Conservation (phyloP, 2,797 vertebrate genomes). For the Acanthis flammea region DNA sequence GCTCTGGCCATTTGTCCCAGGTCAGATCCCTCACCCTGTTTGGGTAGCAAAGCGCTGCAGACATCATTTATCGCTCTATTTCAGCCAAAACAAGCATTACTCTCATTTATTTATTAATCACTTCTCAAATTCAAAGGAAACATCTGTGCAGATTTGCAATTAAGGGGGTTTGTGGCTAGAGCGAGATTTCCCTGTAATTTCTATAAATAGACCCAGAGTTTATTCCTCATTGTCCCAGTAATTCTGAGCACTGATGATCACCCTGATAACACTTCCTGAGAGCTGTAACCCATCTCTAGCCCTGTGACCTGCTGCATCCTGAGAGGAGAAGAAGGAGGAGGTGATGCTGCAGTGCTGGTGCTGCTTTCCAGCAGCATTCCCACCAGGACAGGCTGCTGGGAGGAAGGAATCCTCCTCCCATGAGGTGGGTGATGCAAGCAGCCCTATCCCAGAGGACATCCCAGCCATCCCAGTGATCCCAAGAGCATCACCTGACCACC, state of each 20-base stretch:
- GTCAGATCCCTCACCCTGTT: background rate
- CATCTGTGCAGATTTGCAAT: conserved; percentile 51
- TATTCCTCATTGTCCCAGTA: conserved; percentile 4
- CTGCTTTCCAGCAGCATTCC: background rate
- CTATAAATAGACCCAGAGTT: background rate
- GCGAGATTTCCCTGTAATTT: conserved; percentile 6
- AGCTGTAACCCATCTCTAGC: background rate
- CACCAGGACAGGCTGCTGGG: rapidly evolving
- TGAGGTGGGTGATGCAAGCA: too few relatives aligned
- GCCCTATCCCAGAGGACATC: background rate
- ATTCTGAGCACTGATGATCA: background rate
- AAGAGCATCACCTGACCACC: rapidly evolving
- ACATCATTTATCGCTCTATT: background rate
- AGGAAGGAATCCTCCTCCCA: background rate
- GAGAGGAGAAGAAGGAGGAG: background rate
- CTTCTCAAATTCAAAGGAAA: conserved; percentile 49
- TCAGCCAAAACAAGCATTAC: conserved; percentile 48
- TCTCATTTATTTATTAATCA: conserved; percentile 64
- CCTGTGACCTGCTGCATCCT: background rate
- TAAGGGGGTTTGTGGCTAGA: background rate
- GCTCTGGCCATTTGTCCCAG: background rate
- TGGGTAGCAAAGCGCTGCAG: background rate
- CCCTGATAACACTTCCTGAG: background rate
- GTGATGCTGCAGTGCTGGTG: background rate
- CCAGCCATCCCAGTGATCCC: background rate